Evolutionary conservation across 2,888 invertebrate genomes (phyloP).

Genomic region (Cerceris rybyensis): DNA sequence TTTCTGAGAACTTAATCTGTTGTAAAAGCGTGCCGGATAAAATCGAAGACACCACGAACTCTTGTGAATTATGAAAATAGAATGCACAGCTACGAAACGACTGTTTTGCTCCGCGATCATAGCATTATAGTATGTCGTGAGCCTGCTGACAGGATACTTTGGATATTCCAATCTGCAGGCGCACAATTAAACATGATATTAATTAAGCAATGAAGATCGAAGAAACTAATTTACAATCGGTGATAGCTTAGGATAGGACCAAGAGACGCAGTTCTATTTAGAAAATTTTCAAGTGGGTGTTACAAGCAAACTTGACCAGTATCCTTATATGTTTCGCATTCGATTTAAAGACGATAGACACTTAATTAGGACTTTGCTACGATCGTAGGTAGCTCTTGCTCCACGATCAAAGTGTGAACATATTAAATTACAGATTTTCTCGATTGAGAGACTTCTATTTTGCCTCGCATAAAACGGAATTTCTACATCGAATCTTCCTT

Average conservation of each 20-base stretch:
- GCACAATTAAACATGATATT: conserved; percentile 70
- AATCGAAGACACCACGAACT: background rate
- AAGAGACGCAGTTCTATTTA: conserved; percentile 68
- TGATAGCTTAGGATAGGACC: conserved; percentile 69
- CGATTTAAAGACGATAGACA: conserved; percentile 18
- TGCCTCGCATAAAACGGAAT: conserved; percentile 4
- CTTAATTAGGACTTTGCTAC: background rate
- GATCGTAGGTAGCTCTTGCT: conserved; percentile 5
- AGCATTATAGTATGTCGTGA: conserved; percentile 61
- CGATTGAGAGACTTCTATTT: conserved; percentile 40
- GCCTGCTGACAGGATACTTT: conserved; percentile 61
- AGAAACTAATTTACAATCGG: conserved; percentile 73
- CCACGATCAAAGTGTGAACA: background rate
- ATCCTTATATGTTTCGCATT: conserved; percentile 54
- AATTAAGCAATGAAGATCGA: conserved; percentile 73
- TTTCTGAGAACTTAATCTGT: conserved; percentile 44
- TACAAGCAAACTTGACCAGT: conserved; percentile 62
- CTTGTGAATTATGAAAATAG: conserved; percentile 9
- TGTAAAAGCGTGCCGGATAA: conserved; percentile 17
- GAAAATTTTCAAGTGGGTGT: conserved; percentile 59
- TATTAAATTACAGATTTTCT: conserved; percentile 22
- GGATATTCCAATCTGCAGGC: conserved; percentile 62
- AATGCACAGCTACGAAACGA: conserved; percentile 56
- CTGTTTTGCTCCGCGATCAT: conserved; percentile 70
- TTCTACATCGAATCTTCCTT: background rate